A percentile compares a stretch with the other conserved stretches of the same genome.
Evolutionary conservation across 2,113 vertebrate species (phyloP).

Genomic region (Heterocephalus glaber): DNA sequence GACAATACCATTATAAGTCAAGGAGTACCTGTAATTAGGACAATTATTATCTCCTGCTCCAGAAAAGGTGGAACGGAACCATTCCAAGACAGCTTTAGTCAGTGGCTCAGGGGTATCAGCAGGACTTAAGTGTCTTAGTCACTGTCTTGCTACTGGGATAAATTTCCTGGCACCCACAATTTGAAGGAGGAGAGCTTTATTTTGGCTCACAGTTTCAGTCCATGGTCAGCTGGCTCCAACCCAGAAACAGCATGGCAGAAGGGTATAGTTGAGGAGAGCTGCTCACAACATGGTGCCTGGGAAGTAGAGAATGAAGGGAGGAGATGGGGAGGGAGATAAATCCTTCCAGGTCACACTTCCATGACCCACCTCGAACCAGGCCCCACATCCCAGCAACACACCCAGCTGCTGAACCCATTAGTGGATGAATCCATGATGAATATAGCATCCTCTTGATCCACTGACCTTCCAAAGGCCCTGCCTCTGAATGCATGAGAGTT

Average conservation of each 20-base stretch:
- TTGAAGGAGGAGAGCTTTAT: neutral
- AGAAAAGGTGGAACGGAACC: neutral
- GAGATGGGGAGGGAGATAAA: neutral
- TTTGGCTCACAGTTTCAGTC: neutral
- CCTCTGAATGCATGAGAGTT: neutral
- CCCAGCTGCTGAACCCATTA: neutral
- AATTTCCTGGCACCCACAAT: neutral
- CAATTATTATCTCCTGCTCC: neutral
- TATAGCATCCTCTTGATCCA: neutral
- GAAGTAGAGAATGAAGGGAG: neutral
- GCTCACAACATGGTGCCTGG: neutral
- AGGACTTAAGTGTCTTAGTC: neutral
- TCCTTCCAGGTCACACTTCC: neutral
- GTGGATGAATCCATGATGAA: neutral
- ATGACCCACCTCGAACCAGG: neutral
- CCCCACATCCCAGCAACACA: neutral
- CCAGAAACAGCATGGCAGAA: neutral
- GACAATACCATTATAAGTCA: neutral
- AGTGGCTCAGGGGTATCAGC: neutral
- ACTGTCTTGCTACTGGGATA: neutral
- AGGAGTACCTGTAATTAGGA: neutral
- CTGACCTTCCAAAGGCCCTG: neutral
- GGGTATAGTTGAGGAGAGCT: neutral
- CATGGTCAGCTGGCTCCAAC: neutral
- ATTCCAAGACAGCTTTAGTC: neutral